Percentiles rank a stretch among this genome's conserved stretches.
Evolutionary conservation across 2,113 vertebrate genomes (phyloP).

Genomic region (Syngnathus typhle): DNA sequence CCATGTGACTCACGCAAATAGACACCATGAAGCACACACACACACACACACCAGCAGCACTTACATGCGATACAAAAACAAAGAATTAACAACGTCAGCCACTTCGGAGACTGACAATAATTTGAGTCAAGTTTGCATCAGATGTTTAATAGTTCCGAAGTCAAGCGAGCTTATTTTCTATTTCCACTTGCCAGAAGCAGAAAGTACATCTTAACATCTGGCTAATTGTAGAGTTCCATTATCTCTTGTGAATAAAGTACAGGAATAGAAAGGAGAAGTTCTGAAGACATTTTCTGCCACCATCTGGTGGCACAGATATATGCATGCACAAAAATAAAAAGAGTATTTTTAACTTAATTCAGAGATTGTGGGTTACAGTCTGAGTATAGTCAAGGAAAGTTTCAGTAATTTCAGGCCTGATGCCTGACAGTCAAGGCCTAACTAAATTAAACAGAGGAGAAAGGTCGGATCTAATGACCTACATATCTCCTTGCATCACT

Average conservation of each 20-base stretch:
- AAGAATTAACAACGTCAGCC: conserved; percentile 4
- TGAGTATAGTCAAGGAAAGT: no score
- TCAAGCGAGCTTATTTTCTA: conserved; percentile 30
- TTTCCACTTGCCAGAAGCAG: conserved; percentile 18
- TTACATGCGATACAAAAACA: conserved; percentile 14
- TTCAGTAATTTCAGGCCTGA: no score
- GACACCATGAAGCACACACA: conserved; percentile 10
- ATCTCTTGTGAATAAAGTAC: conserved; percentile 15
- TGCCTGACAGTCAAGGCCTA: background rate
- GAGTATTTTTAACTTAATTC: no score
- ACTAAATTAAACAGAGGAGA: conserved; percentile 27
- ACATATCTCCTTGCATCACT: conserved; percentile 26
- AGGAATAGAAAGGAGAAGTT: conserved; percentile 11
- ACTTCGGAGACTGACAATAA: background rate
- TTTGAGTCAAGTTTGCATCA: conserved; percentile 31
- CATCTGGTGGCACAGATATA: conserved; percentile 38
- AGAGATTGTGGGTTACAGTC: no score
- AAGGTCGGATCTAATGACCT: conserved; percentile 23
- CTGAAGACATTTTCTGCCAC: conserved; percentile 52
- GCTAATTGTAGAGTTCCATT: conserved; percentile 37
- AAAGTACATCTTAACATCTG: conserved; percentile 38
- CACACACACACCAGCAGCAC: conserved; percentile 8
- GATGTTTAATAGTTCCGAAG: conserved; percentile 39
- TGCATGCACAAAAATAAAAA: conserved; percentile 12
- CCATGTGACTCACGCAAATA: conserved; percentile 19